Conservation (phyloP, 2,113 vertebrate genomes). For the Chaetorhynchus papuensis region DNA sequence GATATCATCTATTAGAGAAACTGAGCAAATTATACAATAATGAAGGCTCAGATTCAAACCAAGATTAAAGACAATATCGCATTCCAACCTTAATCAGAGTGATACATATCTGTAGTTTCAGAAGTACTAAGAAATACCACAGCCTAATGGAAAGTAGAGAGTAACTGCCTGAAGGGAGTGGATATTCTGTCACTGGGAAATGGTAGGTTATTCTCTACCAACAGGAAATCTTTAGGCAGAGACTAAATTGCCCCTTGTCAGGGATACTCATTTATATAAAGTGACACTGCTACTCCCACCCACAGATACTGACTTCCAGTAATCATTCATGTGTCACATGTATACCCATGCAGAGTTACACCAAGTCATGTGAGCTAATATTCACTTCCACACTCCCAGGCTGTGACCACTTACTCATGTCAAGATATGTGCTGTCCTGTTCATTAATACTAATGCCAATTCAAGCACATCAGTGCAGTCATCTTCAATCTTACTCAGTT, state of each 20-base stretch:
- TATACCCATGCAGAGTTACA: neutral
- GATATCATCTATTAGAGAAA: neutral
- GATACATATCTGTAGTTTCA: neutral
- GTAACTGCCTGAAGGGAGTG: neutral
- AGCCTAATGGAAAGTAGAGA: neutral
- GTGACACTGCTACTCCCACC: constrained; percentile 45
- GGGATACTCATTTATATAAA: constrained; percentile 41
- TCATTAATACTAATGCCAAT: constrained; percentile 61
- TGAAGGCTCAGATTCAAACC: constrained; percentile 4
- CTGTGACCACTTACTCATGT: constrained; percentile 52
- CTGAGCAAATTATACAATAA: constrained; percentile 4
- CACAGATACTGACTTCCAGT: neutral
- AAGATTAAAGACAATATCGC: constrained; percentile 14
- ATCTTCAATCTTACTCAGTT: constrained; percentile 59
- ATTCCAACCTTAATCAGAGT: neutral
- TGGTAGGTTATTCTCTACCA: constrained; percentile 2
- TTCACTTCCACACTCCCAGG: neutral
- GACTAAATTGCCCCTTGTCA: constrained; percentile 17
- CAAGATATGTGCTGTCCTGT: constrained; percentile 42
- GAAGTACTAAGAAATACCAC: constrained; percentile 2
- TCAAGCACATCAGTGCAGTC: constrained; percentile 8
- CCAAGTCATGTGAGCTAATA: constrained; percentile 6
- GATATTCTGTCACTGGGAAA: neutral
- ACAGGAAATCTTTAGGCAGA: constrained; percentile 35
- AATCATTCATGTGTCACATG: constrained; percentile 10